A percentile compares a stretch with the other conserved stretches of the same genome.
These are phyloP conservation scores for Polypterus senegalus DNA, from an alignment of 2,113 vertebrate genomes.

Conservation along the genomic window DNA sequence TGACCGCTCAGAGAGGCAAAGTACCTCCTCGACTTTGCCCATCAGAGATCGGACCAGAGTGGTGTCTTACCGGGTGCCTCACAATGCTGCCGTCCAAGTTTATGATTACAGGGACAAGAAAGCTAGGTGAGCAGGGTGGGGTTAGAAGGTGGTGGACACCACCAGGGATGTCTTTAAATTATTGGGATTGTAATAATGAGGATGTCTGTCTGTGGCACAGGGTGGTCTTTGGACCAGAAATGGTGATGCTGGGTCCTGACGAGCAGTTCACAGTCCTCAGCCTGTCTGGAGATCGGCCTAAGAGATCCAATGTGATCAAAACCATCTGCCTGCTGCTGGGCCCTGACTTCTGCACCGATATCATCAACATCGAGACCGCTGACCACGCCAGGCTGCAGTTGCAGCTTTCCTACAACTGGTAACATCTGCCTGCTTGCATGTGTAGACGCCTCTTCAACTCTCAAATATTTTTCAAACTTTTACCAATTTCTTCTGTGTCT, in stretches of 20 bases:
- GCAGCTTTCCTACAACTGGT: constrained; percentile 86
- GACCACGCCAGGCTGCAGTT: constrained; percentile 81
- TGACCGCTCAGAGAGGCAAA: constrained; percentile 31
- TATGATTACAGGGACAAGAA: constrained; percentile 79
- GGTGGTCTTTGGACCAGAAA: constrained; percentile 76
- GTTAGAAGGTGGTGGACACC: neutral
- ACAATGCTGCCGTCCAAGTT: constrained; percentile 74
- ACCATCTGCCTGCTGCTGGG: constrained; percentile 73
- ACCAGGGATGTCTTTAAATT: neutral
- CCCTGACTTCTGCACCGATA: constrained; percentile 76
- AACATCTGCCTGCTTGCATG: neutral
- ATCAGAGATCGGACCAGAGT: constrained; percentile 52
- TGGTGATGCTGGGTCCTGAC: constrained; percentile 73
- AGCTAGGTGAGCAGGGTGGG: constrained; percentile 46
- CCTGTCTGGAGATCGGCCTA: constrained; percentile 71
- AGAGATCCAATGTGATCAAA: constrained; percentile 65
- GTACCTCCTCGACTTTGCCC: rapidly evolving
- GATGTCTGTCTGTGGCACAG: constrained; percentile 29
- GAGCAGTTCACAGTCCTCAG: constrained; percentile 81
- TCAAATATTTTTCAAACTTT: too few species aligned
- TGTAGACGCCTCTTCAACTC: neutral
- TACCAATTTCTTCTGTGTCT: neutral
- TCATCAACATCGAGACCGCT: constrained; percentile 77
- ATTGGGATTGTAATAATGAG: neutral
- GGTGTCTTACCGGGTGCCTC: constrained; percentile 69